A percentile compares a stretch with the other conserved stretches of the same genome.
Conservation (phyloP, 2,113 vertebrate genomes). For the Grus americana region DNA sequence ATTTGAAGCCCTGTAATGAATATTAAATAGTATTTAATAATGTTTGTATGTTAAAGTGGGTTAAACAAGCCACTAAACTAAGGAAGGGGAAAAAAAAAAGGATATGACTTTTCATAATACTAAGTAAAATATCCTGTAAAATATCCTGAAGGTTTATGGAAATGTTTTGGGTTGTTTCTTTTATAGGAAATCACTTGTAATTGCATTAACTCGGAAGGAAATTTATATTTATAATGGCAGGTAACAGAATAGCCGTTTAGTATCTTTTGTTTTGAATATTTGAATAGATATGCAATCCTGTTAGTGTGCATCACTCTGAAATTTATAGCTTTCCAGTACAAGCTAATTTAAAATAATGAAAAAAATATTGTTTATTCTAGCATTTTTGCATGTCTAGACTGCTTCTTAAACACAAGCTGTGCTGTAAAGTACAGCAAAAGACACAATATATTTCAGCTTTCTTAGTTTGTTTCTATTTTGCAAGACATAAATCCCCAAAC, state of each 20-base stretch:
- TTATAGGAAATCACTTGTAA: conserved; percentile 52
- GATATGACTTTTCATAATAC: background rate
- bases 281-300: conserved; percentile 36
- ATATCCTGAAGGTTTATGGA: conserved; percentile 2
- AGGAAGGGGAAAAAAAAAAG: background rate
- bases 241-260: conserved; percentile 47
- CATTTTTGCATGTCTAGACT: conserved; percentile 66
- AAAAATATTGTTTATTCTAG: conserved; percentile 68
- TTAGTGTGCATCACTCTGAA: conserved; percentile 38
- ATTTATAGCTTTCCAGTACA: conserved; percentile 56
- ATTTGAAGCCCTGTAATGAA: background rate
- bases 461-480: conserved; percentile 65
- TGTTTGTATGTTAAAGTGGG: background rate
- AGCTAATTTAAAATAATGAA: conserved; percentile 66
- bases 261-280: conserved; percentile 51
- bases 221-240: conserved; percentile 44
- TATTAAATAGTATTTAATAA: conserved; percentile 16
- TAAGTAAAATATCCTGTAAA: background rate
- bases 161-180: background rate
- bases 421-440: conserved; percentile 60
- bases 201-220: conserved; percentile 38
- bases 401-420: conserved; percentile 53
- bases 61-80: background rate
- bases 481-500: conserved; percentile 50
- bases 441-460: conserved; percentile 65